Evolutionary conservation across 2,888 invertebrate species (phyloP).

Genomic region (Rhagonycha fulva): DNA sequence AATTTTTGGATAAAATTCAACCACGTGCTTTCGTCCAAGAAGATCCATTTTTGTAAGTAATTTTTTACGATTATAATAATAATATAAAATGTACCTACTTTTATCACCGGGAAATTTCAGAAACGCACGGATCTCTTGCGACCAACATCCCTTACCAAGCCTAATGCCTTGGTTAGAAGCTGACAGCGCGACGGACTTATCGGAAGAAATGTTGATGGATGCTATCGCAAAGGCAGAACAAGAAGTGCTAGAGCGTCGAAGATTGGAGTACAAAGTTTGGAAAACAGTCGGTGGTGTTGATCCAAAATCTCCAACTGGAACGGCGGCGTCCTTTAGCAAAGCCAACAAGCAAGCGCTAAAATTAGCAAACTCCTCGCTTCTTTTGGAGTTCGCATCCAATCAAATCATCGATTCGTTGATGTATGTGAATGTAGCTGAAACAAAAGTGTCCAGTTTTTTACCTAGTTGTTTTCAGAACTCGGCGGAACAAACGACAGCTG

Average conservation of each 20-base stretch:
- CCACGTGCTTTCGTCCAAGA: constrained; percentile 84
- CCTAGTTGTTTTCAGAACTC: constrained; percentile 46
- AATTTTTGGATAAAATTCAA: constrained; percentile 73
- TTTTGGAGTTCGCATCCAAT: constrained; percentile 85
- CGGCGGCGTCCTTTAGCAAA: constrained; percentile 88
- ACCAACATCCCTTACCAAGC: constrained; percentile 71
- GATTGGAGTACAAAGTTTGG: constrained; percentile 83
- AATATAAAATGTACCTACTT: not conserved
- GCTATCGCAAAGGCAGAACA: constrained; percentile 81
- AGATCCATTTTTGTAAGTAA: constrained; percentile 80
- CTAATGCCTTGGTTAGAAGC: constrained; percentile 73
- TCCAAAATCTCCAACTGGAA: constrained; percentile 84
- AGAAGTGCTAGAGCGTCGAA: constrained; percentile 74
- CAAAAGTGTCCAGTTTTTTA: not conserved
- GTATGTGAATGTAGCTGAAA: constrained; percentile 37
- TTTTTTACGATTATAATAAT: not conserved
- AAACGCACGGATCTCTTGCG: constrained; percentile 74
- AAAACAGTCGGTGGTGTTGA: constrained; percentile 80
- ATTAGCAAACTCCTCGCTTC: constrained; percentile 83
- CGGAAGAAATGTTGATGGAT: constrained; percentile 71
- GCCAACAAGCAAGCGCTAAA: constrained; percentile 83
- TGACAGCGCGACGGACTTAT: constrained; percentile 67
- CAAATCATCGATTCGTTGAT: constrained; percentile 75
- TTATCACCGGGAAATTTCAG: constrained; percentile 49
- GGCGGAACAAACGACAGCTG: constrained; percentile 73